Evolutionary conservation across 1,140 invertebrate species (phyloP).

Genomic region (Tetramorium alpestre): DNA sequence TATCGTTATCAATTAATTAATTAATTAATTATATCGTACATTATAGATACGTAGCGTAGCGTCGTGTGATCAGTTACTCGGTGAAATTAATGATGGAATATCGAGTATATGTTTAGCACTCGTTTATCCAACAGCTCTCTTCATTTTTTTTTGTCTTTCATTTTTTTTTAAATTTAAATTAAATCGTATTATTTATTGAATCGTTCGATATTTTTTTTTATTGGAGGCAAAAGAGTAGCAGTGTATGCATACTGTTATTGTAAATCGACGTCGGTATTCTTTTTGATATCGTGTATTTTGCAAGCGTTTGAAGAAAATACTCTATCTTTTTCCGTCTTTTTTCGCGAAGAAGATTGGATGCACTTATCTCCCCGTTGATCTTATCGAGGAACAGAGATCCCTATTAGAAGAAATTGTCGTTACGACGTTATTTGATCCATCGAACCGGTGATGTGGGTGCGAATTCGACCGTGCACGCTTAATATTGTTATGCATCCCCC

Average conservation of each 20-base stretch:
- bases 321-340: neutral
- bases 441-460: conserved; percentile 63
- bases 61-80: conserved; percentile 61
- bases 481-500: conserved; percentile 71
- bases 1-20: conserved; percentile 41
- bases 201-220: conserved; percentile 63
- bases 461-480: conserved; percentile 79
- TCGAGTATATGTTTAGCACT: neutral
- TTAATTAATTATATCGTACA: conserved; percentile 31
- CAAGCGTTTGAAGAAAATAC: neutral
- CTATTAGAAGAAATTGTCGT: neutral
- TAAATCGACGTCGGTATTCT: neutral
- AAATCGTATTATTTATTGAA: conserved; percentile 69
- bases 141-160: conserved; percentile 7
- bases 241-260: neutral
- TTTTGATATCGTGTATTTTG: neutral
- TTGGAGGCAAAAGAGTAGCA: conserved; percentile 32
- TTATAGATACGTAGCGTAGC: conserved; percentile 25
- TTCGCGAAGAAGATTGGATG: neutral
- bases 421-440: neutral
- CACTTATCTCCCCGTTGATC: neutral
- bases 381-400: neutral
- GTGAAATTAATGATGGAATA: neutral
- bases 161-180: conserved; percentile 41
- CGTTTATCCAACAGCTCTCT: conserved; percentile 16